Conservation (phyloP, 2,113 vertebrate genomes). For the Tupaia chinensis region DNA sequence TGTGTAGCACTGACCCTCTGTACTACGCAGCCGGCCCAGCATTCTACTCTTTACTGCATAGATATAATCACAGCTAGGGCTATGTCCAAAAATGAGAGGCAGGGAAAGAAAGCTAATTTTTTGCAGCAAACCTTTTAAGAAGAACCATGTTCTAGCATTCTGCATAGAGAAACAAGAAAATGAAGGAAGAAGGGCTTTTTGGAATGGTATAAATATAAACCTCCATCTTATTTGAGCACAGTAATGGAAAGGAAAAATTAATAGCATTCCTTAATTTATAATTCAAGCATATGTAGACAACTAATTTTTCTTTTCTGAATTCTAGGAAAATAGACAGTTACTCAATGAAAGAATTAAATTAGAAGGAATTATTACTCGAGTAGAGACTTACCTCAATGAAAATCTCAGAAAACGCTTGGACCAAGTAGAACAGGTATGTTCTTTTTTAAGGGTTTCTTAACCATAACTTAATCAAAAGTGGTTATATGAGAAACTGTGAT, state of each 20-base stretch:
- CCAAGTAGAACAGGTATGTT: slow-evolving; percentile 96
- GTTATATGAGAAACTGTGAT: neutral
- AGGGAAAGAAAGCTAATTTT: slow-evolving; percentile 33
- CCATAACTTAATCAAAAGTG: neutral
- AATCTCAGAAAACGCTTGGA: slow-evolving; percentile 97
- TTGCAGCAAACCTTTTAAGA: slow-evolving; percentile 6
- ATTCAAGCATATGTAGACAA: neutral
- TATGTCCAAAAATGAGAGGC: slow-evolving; percentile 32
- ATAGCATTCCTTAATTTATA: neutral
- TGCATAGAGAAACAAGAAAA: neutral
- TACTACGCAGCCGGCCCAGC: too few species aligned
- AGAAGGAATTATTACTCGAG: slow-evolving; percentile 98
- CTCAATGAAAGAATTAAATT: slow-evolving; percentile 98
- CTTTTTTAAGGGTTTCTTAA: slow-evolving; percentile 1
- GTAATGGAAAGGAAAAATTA: neutral
- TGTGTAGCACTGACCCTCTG: too few species aligned
- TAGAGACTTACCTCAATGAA: slow-evolving; percentile 98
- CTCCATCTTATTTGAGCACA: neutral
- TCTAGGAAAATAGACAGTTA: slow-evolving; percentile 97
- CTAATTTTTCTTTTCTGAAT: slow-evolving; percentile 30
- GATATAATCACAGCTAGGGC: neutral
- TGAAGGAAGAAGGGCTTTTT: slow-evolving; percentile 26
- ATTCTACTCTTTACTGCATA: neutral
- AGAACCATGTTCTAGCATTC: neutral
- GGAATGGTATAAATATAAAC: neutral